Conservation (phyloP, 2,797 vertebrate species). For the Syngnathus rostellatus region DNA sequence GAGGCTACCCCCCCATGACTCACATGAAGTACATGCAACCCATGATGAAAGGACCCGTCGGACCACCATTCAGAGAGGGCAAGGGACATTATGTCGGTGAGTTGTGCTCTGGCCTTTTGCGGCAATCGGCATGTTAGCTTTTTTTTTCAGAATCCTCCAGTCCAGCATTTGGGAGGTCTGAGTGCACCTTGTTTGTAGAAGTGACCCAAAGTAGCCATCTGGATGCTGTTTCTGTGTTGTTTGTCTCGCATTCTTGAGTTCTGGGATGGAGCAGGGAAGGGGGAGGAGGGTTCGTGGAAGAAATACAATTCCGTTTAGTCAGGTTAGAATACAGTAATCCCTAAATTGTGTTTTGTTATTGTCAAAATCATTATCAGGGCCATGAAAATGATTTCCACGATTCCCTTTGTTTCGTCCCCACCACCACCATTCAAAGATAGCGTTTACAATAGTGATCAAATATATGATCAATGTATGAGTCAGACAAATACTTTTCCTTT, state of each 20-base stretch:
- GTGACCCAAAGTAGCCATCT: slow-evolving; percentile 44
- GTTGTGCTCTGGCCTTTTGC: slow-evolving; percentile 45
- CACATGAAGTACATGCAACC: slow-evolving; percentile 96
- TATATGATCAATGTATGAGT: not conserved
- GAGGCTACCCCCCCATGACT: slow-evolving; percentile 80
- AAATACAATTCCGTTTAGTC: not conserved
- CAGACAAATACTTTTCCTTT: slow-evolving; percentile 24
- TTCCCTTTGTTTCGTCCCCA: not conserved
- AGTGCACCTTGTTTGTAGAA: not conserved
- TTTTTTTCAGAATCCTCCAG: not conserved
- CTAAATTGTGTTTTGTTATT: not conserved
- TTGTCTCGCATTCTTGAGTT: not conserved
- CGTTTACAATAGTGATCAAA: not conserved
- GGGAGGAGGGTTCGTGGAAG: not conserved
- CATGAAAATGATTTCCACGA: not conserved
- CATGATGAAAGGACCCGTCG: slow-evolving; percentile 95
- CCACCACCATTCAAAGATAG: not conserved
- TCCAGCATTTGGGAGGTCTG: not conserved
- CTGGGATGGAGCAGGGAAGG: not conserved
- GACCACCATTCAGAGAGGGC: slow-evolving; percentile 95
- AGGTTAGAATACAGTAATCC: not conserved
- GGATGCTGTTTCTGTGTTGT: slow-evolving; percentile 44
- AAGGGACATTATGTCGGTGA: slow-evolving; percentile 98
- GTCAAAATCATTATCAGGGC: not conserved
- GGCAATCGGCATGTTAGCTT: not conserved